Base-by-base conservation (phyloP, 2,797 vertebrate genomes). In the Ctenopoma multispine region DNA sequence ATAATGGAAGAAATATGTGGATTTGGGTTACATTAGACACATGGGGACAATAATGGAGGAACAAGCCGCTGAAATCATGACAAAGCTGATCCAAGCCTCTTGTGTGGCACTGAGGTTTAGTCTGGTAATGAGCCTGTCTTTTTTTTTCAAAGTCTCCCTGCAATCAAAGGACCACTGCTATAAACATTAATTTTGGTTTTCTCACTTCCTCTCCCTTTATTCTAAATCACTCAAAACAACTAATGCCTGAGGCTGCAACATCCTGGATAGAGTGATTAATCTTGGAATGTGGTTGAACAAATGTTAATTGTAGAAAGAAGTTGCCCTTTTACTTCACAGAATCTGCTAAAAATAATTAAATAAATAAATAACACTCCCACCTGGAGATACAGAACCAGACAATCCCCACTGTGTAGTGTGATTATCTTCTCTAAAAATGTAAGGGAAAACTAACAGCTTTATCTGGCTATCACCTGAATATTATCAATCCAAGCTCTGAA, bases 171-270 rank as follows among this genome's bases (percentile, higher is more conserved):
- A 78, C 71, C 75, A 70, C 78, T 65, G 70, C 56, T 63, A 75
- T 91, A 90, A 91, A 90, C 88, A 89, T 81, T 80, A 1, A 86
- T 90, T 91, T 84, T 8, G 21, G 75, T 81, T 82, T 88, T 76
- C 73, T 87, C 63, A 81, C 89, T 84, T 84, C 71, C 81, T 84
- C 69, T 72, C 76, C 20, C 62, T 79, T 20, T 63, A 75, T 79
- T 63, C 72, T 64, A 63, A 88, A 81, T 82, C 75, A 60, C 76
- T 85, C 72, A 81, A 78, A 91, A 84, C 80, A 88, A 75, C 66
- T 38, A 55, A 73, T 24, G 72, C 68, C 76, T 27, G 56, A 72
- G 69, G 70, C 79, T 64, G n/a, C 68, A 65, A 41, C 44, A 63
- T 60, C 54, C 50, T 65, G 69, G 80, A 75, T 61, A 60, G 68